Conservation (phyloP, 2,888 invertebrate genomes). For the Rhogogaster chlorosoma region DNA sequence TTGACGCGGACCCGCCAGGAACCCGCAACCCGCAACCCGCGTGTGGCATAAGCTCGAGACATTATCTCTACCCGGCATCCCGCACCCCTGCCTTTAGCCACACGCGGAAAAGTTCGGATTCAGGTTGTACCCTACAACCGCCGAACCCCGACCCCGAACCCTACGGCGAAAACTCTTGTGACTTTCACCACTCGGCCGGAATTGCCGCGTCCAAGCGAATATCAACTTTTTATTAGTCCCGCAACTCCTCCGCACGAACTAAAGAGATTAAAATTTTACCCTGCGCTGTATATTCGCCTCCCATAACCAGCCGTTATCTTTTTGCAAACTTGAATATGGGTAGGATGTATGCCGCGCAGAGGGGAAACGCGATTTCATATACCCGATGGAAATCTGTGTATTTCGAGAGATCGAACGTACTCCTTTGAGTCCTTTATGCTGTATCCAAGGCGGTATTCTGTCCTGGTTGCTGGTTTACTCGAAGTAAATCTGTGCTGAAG, state of each 20-base stretch:
- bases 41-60: slow-evolving; percentile 64
- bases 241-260: not conserved
- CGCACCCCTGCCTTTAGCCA: not conserved
- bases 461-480: not conserved
- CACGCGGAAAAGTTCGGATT: slow-evolving; percentile 33
- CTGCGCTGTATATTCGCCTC: not conserved
- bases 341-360: not conserved
- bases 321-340: not conserved
- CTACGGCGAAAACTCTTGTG: slow-evolving; percentile 23
- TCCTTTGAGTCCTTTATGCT: not conserved
- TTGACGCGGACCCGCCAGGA: not conserved
- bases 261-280: slow-evolving; percentile 43
- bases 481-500: slow-evolving; percentile 34
- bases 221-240: slow-evolving; percentile 38
- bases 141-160: not conserved
- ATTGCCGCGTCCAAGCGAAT: slow-evolving; percentile 26
- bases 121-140: slow-evolving; percentile 4
- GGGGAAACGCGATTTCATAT: not conserved
- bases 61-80: slow-evolving; percentile 63
- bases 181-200: slow-evolving; percentile 5
- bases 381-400: not conserved
- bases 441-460: not conserved
- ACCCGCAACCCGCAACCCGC: slow-evolving; percentile 52
- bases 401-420: not conserved
- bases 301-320: not conserved